phyloP scores from a whole-genome alignment of 1,140 invertebrate genomes.

The Ectropis grisescens region DNA sequence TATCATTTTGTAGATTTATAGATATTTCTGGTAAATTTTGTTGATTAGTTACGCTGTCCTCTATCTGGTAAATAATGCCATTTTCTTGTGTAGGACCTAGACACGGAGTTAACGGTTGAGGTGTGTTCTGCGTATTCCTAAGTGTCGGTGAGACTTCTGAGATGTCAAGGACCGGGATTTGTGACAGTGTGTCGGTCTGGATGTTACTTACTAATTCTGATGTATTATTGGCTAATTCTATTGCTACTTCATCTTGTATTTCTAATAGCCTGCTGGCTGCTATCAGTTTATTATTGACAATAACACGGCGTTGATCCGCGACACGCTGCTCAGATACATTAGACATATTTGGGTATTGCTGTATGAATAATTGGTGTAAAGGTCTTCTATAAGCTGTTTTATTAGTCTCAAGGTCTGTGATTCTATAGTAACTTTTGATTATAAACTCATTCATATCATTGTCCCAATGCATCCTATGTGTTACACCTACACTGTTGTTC shows the following conservation, averaged over 20 bases:
- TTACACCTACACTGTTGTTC: not conserved
- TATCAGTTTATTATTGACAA: constrained; percentile 2
- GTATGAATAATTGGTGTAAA: constrained; percentile 10
- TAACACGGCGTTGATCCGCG: constrained; percentile 3
- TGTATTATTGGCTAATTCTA: not conserved
- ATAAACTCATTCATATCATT: constrained; percentile 14
- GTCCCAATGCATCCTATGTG: constrained; percentile 8
- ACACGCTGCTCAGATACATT: constrained; percentile 3
- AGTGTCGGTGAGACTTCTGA: not conserved
- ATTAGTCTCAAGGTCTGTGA: constrained; percentile 14
- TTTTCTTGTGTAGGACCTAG: too few species aligned
- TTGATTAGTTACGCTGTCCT: too few species aligned
- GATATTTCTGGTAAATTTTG: too few species aligned
- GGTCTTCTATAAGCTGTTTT: constrained; percentile 10
- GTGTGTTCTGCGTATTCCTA: not conserved
- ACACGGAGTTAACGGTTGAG: too few species aligned
- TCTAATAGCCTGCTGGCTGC: not conserved
- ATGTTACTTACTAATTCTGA: not conserved
- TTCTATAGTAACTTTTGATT: constrained; percentile 10
- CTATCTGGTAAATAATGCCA: too few species aligned
- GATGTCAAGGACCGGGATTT: not conserved
- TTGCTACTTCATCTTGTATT: constrained; percentile 2
- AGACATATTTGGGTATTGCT: not conserved
- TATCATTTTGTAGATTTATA: too few species aligned
- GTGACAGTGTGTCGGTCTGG: not conserved